Conservation (phyloP, 2,113 vertebrate genomes). For the Neodon shergylaensis region DNA sequence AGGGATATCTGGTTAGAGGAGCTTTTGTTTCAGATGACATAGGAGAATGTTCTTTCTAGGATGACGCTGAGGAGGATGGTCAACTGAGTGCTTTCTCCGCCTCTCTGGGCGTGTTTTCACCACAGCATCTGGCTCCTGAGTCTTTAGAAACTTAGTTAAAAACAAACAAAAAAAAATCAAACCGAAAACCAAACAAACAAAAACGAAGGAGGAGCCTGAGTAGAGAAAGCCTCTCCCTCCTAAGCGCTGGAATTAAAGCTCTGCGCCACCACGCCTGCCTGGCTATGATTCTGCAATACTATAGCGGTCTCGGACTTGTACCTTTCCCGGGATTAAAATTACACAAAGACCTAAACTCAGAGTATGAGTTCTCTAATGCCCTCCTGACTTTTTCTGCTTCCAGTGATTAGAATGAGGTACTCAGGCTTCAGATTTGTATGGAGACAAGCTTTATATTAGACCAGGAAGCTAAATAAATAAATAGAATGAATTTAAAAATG, state of each 20-base stretch:
- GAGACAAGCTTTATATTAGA: slow-evolving; percentile 57
- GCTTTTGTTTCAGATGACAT: too few relatives aligned
- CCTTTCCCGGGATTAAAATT: background rate
- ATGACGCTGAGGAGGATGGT: too few relatives aligned
- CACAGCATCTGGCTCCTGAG: too few relatives aligned
- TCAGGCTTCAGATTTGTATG: background rate
- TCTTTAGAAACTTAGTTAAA: too few relatives aligned
- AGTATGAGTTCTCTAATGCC: background rate
- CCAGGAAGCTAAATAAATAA: background rate
- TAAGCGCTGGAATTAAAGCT: background rate
- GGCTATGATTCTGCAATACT: background rate
- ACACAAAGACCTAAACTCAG: background rate
- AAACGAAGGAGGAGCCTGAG: background rate
- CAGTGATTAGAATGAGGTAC: background rate
- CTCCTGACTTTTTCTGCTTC: background rate
- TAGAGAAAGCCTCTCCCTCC: background rate
- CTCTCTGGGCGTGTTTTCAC: too few relatives aligned
- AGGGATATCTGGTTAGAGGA: too few relatives aligned
- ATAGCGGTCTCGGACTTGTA: background rate
- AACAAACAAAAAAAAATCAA: too few relatives aligned
- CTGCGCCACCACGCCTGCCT: background rate
- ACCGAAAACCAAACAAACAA: too few relatives aligned
- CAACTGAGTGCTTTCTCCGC: too few relatives aligned
- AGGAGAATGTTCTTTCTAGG: too few relatives aligned
- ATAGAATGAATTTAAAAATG: background rate